Percentiles rank a stretch among this genome's conserved stretches.
Evolutionary conservation across 2,113 vertebrate species (phyloP).

Genomic region (Hiodon alosoides): DNA sequence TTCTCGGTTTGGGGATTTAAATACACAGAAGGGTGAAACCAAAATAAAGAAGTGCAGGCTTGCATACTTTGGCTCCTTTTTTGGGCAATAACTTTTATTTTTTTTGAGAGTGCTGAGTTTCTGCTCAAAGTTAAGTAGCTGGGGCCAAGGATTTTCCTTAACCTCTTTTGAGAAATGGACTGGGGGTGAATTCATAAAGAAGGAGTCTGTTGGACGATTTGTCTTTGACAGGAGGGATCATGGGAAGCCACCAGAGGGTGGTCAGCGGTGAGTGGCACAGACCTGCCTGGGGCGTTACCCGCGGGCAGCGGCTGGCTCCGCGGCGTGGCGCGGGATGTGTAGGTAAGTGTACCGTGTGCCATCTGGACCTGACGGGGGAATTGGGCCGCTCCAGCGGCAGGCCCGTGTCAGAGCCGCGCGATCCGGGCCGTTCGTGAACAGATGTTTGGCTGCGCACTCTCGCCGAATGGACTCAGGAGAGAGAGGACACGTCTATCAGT

Average conservation of each 20-base stretch:
- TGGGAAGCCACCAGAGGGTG: slow-evolving; percentile 73
- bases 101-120: slow-evolving; percentile 46
- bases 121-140: slow-evolving; percentile 62
- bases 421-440: slow-evolving; percentile 97
- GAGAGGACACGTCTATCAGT: slow-evolving; percentile 85
- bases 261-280: slow-evolving; percentile 65
- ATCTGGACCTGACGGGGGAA: slow-evolving; percentile 95
- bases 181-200: slow-evolving; percentile 74
- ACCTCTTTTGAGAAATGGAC: slow-evolving; percentile 65
- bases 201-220: slow-evolving; percentile 74
- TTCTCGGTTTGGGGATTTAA: not conserved
- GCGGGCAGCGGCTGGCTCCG: slow-evolving; percentile 66
- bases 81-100: slow-evolving; percentile 36
- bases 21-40: not conserved
- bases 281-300: slow-evolving; percentile 81
- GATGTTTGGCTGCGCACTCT: slow-evolving; percentile 94
- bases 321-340: slow-evolving; percentile 72
- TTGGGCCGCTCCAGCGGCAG: slow-evolving; percentile 76
- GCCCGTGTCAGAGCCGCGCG: slow-evolving; percentile 87
- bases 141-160: slow-evolving; percentile 75
- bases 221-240: slow-evolving; percentile 85
- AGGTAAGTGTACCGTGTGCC: slow-evolving; percentile 74
- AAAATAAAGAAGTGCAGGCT: slow-evolving; percentile 13
- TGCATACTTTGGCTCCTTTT: slow-evolving; percentile 26
- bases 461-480: slow-evolving; percentile 87